Percentiles rank a stretch among this genome's conserved stretches.
Conservation (phyloP, 2,888 invertebrate species). For the Eupithecia subfuscata region DNA sequence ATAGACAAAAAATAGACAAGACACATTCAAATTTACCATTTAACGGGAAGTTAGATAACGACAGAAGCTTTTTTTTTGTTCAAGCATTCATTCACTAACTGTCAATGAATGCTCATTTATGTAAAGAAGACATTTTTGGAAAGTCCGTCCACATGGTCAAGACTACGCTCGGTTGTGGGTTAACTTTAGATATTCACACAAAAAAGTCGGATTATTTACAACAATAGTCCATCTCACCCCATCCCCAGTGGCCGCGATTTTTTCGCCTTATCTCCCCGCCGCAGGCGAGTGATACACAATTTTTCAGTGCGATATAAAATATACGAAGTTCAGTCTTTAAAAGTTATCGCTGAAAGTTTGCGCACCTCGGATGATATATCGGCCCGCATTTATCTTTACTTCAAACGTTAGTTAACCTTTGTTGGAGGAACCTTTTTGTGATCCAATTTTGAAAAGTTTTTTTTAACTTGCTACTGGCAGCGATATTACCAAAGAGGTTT, state of each 20-base stretch:
- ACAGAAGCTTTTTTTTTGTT: neutral
- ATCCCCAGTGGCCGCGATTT: constrained; percentile 59
- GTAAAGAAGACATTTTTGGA: neutral
- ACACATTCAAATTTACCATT: too few relatives aligned
- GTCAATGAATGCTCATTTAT: neutral
- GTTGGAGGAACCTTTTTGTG: constrained; percentile 54
- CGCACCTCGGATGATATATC: constrained; percentile 80
- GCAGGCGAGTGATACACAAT: constrained; percentile 80
- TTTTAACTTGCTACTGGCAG: constrained; percentile 9
- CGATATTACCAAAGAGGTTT: neutral
- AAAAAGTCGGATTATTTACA: neutral
- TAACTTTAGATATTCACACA: neutral
- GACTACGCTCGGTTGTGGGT: neutral
- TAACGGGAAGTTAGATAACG: too few relatives aligned
- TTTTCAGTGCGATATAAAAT: constrained; percentile 79
- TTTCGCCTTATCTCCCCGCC: constrained; percentile 77
- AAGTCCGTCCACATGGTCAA: neutral
- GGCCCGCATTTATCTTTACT: constrained; percentile 74
- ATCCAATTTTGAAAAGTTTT: constrained; percentile 21
- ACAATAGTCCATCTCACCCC: constrained; percentile 8
- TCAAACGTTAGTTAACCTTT: constrained; percentile 71
- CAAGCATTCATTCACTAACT: neutral
- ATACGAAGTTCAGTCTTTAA: constrained; percentile 79
- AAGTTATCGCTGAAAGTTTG: constrained; percentile 80
- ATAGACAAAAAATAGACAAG: too few relatives aligned